These are phyloP conservation scores for Mesochorus sp. DNA, from an alignment of 2,888 invertebrate genomes.

Conservation along the genomic window DNA sequence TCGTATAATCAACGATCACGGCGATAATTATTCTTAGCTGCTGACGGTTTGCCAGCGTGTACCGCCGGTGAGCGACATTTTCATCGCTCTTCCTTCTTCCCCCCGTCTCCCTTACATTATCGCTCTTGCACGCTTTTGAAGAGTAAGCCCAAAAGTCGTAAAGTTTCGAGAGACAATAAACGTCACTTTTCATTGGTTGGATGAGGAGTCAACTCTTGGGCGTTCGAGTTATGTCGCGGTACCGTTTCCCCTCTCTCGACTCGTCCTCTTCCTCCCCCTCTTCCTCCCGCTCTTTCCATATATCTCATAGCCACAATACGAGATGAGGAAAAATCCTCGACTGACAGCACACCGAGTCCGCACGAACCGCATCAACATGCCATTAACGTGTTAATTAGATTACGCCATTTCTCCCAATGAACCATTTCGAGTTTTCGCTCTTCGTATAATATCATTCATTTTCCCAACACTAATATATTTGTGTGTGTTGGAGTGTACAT, in stretches of 20 bases:
- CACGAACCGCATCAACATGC: constrained; percentile 17
- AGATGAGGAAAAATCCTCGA: background rate
- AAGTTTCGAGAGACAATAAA: background rate
- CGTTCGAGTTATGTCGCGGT: background rate
- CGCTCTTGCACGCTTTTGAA: background rate
- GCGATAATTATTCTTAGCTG: background rate
- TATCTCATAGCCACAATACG: background rate
- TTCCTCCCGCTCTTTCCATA: too few relatives aligned
- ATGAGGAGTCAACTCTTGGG: background rate
- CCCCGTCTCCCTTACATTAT: background rate
- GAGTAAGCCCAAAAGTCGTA: background rate
- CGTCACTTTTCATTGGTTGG: background rate
- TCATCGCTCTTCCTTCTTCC: too few relatives aligned
- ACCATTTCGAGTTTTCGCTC: constrained; percentile 24
- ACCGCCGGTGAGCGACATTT: background rate
- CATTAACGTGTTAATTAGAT: constrained; percentile 45
- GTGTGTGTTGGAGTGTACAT: background rate
- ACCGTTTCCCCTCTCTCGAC: background rate
- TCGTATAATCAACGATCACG: background rate
- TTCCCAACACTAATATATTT: background rate
- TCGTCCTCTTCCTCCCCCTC: too few relatives aligned
- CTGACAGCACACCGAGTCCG: background rate
- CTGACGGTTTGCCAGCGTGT: background rate
- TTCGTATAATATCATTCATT: background rate
- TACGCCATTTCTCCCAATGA: constrained; percentile 46